A percentile compares a stretch with the other conserved stretches of the same genome.
Evolutionary conservation across 2,888 invertebrate species (phyloP).

Genomic region (Thereva nobilitata): DNA sequence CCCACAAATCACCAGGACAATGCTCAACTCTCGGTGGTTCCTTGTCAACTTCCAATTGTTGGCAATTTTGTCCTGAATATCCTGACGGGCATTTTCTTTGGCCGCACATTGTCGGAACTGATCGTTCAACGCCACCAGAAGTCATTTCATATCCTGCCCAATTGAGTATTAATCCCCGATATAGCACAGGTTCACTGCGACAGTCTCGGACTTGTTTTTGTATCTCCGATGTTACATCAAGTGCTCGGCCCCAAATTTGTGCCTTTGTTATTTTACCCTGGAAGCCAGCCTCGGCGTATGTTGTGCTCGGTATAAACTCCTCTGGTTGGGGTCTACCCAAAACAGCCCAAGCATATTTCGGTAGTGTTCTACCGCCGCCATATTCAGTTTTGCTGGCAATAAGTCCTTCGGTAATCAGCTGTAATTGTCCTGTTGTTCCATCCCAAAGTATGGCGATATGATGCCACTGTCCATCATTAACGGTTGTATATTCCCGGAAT

Average conservation of each 20-base stretch:
- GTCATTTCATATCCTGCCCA: constrained; percentile 94
- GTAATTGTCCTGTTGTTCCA: constrained; percentile 83
- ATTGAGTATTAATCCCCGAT: constrained; percentile 80
- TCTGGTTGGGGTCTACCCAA: constrained; percentile 86
- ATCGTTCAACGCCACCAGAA: constrained; percentile 85
- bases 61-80: constrained; percentile 83
- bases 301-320: constrained; percentile 61
- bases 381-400: constrained; percentile 91
- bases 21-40: constrained; percentile 84
- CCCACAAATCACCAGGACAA: constrained; percentile 93
- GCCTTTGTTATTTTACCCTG: constrained; percentile 93
- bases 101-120: constrained; percentile 90
- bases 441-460: constrained; percentile 95
- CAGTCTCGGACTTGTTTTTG: constrained; percentile 94
- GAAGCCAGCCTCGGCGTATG: constrained; percentile 87
- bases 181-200: constrained; percentile 87
- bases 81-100: constrained; percentile 87
- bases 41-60: constrained; percentile 82
- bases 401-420: constrained; percentile 92
- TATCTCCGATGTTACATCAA: constrained; percentile 89
- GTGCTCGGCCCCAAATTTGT: constrained; percentile 89
- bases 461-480: constrained; percentile 97
- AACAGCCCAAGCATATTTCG: constrained; percentile 88
- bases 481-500: constrained; percentile 88
- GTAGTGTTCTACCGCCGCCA: constrained; percentile 81